A percentile compares a stretch with the other conserved stretches of the same genome.
phyloP scores from a whole-genome alignment of 2,888 invertebrate genomes.

The Noctua comes region DNA sequence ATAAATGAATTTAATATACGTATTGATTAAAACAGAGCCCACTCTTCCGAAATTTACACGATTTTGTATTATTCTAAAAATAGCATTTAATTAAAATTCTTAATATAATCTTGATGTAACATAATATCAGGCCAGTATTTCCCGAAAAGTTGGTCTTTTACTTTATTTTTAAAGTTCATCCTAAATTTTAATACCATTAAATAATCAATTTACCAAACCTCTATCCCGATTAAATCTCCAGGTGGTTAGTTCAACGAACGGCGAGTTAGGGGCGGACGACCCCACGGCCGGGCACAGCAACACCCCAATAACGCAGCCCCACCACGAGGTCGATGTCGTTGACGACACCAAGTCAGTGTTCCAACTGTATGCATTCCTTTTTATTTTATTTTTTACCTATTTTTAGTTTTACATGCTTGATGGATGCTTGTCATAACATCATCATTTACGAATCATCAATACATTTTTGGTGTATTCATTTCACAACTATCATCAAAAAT shows the following conservation, averaged over 20 bases:
- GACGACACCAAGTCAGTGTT: constrained; percentile 99
- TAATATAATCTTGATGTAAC: neutral
- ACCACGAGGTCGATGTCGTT: constrained; percentile 98
- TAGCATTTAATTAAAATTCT: neutral
- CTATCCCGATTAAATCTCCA: constrained; percentile 78
- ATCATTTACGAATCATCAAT: constrained; percentile 7
- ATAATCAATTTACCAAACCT: constrained; percentile 1
- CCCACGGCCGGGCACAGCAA: constrained; percentile 99
- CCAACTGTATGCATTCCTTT: constrained; percentile 85
- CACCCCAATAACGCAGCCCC: constrained; percentile 98
- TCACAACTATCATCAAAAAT: neutral
- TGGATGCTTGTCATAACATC: constrained; percentile 26
- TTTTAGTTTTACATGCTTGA: constrained; percentile 65
- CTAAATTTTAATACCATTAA: neutral
- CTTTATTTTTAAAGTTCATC: neutral
- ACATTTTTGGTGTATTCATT: constrained; percentile 15
- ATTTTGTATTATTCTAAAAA: neutral
- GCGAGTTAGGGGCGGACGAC: constrained; percentile 98
- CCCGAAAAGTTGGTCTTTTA: neutral
- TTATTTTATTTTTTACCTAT: constrained; percentile 75
- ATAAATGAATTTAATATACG: neutral
- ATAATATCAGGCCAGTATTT: neutral
- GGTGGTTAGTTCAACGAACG: constrained; percentile 99
- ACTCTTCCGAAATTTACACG: neutral
- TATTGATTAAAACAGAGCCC: neutral